Conservation (phyloP, 2,797 vertebrate species). For the Girardinus metallicus region DNA sequence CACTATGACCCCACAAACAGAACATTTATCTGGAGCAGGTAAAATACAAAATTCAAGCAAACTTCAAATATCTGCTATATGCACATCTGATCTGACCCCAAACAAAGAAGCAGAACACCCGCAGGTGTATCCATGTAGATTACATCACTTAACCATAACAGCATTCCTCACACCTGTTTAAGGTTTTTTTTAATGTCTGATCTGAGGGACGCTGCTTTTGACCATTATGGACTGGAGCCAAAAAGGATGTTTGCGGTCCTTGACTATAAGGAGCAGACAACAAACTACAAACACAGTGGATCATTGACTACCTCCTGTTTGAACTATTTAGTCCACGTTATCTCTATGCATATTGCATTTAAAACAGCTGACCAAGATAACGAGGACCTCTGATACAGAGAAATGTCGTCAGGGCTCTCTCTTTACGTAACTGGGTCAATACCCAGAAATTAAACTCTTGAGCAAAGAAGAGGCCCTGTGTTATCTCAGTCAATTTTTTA, state of each 20-base stretch:
- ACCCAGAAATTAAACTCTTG: not conserved
- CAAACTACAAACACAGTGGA: not conserved
- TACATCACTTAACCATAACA: not conserved
- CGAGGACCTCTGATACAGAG: constrained; percentile 12
- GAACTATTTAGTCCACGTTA: constrained; percentile 5
- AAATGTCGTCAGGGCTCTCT: not conserved
- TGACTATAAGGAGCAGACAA: constrained; percentile 3
- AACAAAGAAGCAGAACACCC: not conserved
- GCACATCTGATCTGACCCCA: constrained; percentile 1
- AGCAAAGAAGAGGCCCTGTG: not conserved
- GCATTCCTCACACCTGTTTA: not conserved
- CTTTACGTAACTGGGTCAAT: not conserved
- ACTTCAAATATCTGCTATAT: constrained; percentile 16
- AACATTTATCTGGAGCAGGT: not conserved
- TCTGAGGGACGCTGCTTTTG: not conserved
- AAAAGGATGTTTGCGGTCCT: not conserved
- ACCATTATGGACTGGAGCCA: not conserved
- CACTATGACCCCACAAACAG: not conserved
- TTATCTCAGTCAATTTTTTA: not conserved
- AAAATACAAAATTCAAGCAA: not conserved
- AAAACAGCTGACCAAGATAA: not conserved
- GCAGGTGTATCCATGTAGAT: not conserved
- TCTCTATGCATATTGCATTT: constrained; percentile 3
- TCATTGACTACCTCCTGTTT: not conserved
- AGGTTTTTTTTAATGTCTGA: not conserved